Evolutionary conservation across 2,113 vertebrate genomes (phyloP).

Genomic region (Apeltes quadracus): DNA sequence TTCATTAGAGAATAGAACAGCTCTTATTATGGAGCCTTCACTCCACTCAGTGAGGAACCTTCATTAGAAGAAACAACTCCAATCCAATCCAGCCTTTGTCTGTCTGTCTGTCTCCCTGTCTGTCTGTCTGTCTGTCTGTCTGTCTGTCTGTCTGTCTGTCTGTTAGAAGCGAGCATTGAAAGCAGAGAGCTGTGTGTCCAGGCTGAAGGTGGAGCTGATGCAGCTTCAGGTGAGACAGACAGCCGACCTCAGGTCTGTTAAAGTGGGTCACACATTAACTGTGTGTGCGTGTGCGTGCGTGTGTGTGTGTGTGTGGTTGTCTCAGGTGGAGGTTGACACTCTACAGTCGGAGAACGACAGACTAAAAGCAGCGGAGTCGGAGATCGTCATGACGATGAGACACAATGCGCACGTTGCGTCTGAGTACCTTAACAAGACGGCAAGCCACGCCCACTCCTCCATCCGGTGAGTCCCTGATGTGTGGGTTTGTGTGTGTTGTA

Average conservation of each 20-base stretch:
- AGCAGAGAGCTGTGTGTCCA: conserved; percentile 83
- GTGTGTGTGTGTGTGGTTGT: neutral
- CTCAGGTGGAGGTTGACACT: conserved; percentile 80
- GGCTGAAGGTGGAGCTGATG: conserved; percentile 83
- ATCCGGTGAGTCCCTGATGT: conserved; percentile 83
- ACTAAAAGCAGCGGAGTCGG: conserved; percentile 78
- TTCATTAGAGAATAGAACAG: no score
- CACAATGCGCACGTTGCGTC: conserved; percentile 86
- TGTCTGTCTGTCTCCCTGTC: neutral
- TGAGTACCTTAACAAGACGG: conserved; percentile 82
- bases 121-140: neutral
- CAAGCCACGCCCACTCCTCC: conserved; percentile 78
- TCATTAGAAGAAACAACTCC: no score
- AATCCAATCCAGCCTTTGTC: no score
- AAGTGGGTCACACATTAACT: no score
- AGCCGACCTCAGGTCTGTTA: neutral
- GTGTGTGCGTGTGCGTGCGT: neutral
- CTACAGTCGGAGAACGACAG: conserved; percentile 77
- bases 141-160: neutral
- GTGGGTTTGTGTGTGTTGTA: neutral
- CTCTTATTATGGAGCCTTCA: no score
- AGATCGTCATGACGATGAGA: conserved; percentile 79
- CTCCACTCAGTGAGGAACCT: no score
- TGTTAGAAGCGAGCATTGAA: conserved; percentile 89
- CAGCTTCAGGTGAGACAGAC: conserved; percentile 81